Percentiles rank a stretch among this genome's conserved stretches.
Conservation (phyloP, 1,140 invertebrate genomes). For the Sinella curviseta region DNA sequence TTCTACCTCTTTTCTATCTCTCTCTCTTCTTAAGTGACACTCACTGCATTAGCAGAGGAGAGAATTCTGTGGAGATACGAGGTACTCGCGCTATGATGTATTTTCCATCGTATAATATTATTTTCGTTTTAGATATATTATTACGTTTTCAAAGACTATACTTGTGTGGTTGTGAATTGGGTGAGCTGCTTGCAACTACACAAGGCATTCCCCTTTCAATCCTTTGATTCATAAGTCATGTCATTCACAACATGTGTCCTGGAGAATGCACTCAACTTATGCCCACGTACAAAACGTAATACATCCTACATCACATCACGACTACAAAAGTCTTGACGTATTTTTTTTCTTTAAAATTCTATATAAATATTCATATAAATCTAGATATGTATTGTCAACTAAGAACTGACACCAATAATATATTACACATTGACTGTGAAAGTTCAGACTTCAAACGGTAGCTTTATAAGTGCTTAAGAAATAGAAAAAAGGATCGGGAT, state of each 20-base stretch:
- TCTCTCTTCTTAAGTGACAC: neutral
- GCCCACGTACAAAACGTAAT: neutral
- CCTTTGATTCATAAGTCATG: conserved; percentile 23
- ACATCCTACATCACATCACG: neutral
- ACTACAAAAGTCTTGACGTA: no score
- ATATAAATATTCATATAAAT: no score
- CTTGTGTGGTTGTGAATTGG: neutral
- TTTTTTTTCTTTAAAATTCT: no score
- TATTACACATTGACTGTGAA: no score
- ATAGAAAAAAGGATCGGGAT: no score
- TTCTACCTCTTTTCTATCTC: neutral
- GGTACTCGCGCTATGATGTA: neutral
- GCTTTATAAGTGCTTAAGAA: no score
- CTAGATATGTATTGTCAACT: no score
- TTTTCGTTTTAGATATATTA: neutral
- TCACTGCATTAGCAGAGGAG: neutral
- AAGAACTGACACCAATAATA: no score
- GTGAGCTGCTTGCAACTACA: neutral
- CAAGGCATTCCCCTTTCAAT: neutral
- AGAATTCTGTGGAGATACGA: no score
- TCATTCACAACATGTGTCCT: conserved; percentile 24
- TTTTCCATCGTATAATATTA: neutral
- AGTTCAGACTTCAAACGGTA: no score
- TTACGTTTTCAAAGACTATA: neutral
- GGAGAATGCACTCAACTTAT: conserved; percentile 4